Conservation (phyloP, 2,888 invertebrate species). For the Cremastobaeus sp. region DNA sequence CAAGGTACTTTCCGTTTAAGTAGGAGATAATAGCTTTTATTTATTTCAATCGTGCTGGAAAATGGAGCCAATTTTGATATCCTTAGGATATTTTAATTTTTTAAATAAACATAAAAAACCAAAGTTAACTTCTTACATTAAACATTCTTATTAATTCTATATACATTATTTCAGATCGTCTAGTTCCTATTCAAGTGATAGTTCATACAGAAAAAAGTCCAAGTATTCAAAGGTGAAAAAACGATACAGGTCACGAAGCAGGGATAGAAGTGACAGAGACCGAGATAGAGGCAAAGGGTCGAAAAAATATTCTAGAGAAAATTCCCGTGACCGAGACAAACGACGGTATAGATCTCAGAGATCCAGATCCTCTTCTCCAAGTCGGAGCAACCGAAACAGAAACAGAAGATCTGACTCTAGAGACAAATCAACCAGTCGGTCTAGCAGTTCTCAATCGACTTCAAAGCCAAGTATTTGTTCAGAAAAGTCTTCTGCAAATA, state of each 20-base stretch:
- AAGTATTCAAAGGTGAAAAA: conserved; percentile 72
- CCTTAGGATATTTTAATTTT: not conserved
- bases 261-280: conserved; percentile 71
- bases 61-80: no score
- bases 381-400: conserved; percentile 63
- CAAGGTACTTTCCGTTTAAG: conserved; percentile 51
- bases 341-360: conserved; percentile 68
- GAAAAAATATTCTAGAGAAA: conserved; percentile 70
- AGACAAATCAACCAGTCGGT: conserved; percentile 74
- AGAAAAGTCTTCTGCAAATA: conserved; percentile 37
- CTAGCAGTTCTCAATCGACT: conserved; percentile 73
- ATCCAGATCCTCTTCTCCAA: conserved; percentile 71
- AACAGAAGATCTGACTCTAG: conserved; percentile 71
- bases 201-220: conserved; percentile 70
- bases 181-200: conserved; percentile 72
- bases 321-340: conserved; percentile 72
- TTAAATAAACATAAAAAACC: no score
- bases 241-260: conserved; percentile 71
- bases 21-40: no score
- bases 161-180: conserved; percentile 66
- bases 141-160: conserved; percentile 4
- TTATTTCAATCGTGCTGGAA: no score
- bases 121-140: not conserved
- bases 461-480: conserved; percentile 62
- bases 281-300: conserved; percentile 64